phyloP scores from a whole-genome alignment of 2,113 vertebrate species.

The Fukomys damarensis region DNA sequence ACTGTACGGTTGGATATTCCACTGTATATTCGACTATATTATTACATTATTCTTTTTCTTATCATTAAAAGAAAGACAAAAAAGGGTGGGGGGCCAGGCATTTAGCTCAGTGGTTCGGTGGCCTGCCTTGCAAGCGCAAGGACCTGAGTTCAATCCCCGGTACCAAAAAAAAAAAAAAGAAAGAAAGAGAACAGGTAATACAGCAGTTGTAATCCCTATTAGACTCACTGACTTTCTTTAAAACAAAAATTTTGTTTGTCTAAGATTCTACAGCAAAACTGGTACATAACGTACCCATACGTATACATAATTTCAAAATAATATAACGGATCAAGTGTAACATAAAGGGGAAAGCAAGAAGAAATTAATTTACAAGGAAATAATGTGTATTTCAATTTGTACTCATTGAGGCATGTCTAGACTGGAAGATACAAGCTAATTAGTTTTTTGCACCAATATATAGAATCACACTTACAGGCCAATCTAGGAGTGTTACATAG shows the following conservation, averaged over 20 bases:
- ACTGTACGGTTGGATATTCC: neutral
- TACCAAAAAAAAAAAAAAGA: too few species aligned
- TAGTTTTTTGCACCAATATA: conserved; percentile 2
- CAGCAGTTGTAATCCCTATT: neutral
- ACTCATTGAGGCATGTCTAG: conserved; percentile 23
- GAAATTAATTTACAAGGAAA: conserved; percentile 48
- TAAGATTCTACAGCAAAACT: conserved; percentile 36
- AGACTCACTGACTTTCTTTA: neutral
- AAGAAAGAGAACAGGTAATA: neutral
- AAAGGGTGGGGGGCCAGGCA: too few species aligned
- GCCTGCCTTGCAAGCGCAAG: too few species aligned
- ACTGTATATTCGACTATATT: neutral
- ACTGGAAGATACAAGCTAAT: conserved; percentile 26
- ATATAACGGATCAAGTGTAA: neutral
- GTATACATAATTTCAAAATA: conserved; percentile 44
- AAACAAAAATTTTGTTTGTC: neutral
- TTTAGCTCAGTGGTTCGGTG: too few species aligned
- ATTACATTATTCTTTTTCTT: neutral
- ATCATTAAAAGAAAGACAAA: neutral
- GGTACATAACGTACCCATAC: neutral
- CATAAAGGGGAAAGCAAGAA: conserved; percentile 13
- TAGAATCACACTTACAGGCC: neutral
- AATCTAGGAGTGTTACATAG: neutral
- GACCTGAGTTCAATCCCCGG: too few species aligned
- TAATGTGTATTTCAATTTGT: neutral